A percentile compares a stretch with the other conserved stretches of the same genome.
These are phyloP conservation scores for Echinops telfairi DNA, from an alignment of 2,113 vertebrate species.

Conservation along the genomic window DNA sequence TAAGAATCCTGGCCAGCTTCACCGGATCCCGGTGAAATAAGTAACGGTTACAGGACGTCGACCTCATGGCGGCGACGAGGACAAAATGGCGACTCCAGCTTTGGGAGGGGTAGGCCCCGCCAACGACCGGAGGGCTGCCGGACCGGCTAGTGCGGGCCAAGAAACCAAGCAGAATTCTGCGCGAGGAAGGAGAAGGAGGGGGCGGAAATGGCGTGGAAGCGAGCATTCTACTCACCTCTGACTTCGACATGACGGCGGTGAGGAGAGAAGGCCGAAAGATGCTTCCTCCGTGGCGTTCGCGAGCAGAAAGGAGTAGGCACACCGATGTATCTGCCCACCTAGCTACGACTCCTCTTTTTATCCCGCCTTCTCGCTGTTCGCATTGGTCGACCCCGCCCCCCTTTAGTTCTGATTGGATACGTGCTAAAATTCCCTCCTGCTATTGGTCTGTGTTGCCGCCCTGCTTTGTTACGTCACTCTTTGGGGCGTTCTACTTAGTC, in stretches of 20 bases:
- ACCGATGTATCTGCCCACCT: constrained; percentile 65
- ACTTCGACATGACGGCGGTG: constrained; percentile 83
- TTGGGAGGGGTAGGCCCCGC: constrained; percentile 65
- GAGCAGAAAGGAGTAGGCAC: constrained; percentile 74
- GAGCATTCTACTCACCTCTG: constrained; percentile 67
- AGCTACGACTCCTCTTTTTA: constrained; percentile 75
- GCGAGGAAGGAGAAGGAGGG: rapidly evolving
- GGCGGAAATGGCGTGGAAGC: rapidly evolving
- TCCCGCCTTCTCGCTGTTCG: constrained; percentile 72
- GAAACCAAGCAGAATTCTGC: neutral
- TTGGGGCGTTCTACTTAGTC: constrained; percentile 48
- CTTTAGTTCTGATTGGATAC: neutral
- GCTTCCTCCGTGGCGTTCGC: constrained; percentile 64
- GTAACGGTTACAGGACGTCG: neutral
- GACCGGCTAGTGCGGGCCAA: neutral
- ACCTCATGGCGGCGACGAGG: constrained; percentile 74
- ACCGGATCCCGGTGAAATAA: rapidly evolving
- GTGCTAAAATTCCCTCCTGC: neutral
- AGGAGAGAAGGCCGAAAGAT: constrained; percentile 6
- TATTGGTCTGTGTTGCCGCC: constrained; percentile 49
- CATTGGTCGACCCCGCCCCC: constrained; percentile 73
- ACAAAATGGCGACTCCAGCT: constrained; percentile 84
- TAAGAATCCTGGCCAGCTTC: rapidly evolving
- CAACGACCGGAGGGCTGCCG: too few relatives aligned
- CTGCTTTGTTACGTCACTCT: constrained; percentile 15